Base-by-base conservation (phyloP, 2,888 invertebrate species). In the Urechis unicinctus region DNA sequence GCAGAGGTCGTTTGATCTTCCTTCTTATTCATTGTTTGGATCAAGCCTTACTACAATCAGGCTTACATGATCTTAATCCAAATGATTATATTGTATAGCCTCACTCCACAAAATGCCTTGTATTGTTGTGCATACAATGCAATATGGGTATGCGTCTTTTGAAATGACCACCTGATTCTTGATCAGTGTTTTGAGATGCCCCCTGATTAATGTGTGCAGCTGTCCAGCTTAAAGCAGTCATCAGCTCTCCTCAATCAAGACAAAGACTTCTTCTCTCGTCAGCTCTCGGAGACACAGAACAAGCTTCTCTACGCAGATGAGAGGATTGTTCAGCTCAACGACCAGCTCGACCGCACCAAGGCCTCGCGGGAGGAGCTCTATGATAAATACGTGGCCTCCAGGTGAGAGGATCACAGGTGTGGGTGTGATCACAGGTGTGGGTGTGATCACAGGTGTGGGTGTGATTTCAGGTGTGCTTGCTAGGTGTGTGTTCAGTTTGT, bases 371-470 rank as follows among this genome's bases (percentile, higher is more conserved):
- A 78, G 56, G 74, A 76, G 55, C 70, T 77, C 66, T 77, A 77
- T 59, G 78, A 78, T 56, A 77, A 77, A 69, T 76, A 77, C 64
- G 71, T 77, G n/a, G 61, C 69, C 6, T 72, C 75, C 29, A 72
- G 75, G 75, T 75, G 58, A 21, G 47, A 41, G 50, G 36, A 22
- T 52, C 13, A 13, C 52, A 43, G 24, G 28, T 9, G 25, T 52
- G 43, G 52, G 6, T 22, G 17, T 36, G 48, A 25, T 25, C 13
- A 9, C n/a, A n/a, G n/a, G n/a, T n/a, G n/a, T n/a, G n/a, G n/a
- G n/a, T n/a, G n/a, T n/a, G n/a, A n/a, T n/a, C 13, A 25, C 6
- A 9, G 9, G 28, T 48, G 13, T 48, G 45, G n/a, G n/a, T n/a
- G n/a, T n/a, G n/a, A n/a, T n/a, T n/a, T n/a, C n/a, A n/a, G n/a